phyloP scores from a whole-genome alignment of 2,888 invertebrate genomes.

The Perdita meconis region DNA sequence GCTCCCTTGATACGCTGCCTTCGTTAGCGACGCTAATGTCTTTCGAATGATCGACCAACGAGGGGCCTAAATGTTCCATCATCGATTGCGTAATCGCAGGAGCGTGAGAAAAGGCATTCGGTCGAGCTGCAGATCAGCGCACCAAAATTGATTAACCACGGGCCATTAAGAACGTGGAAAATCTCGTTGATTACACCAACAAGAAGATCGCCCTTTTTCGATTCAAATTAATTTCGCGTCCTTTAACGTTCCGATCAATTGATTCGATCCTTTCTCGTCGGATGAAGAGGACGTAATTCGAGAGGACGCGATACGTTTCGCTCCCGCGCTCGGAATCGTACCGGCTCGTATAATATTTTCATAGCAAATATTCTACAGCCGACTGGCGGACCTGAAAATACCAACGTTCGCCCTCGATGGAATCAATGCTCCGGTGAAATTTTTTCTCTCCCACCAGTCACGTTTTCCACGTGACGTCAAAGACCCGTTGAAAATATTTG shows the following conservation, averaged over 20 bases:
- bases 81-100: not conserved
- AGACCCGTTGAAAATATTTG: conserved; percentile 34
- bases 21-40: conserved; percentile 29
- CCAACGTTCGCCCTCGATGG: conserved; percentile 14
- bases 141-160: not conserved
- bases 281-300: not conserved
- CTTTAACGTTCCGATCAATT: conserved; percentile 1
- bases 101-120: not conserved
- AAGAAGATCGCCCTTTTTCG: not conserved
- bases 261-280: conserved; percentile 1
- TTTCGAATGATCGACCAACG: conserved; percentile 25
- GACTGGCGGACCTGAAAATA: not conserved
- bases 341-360: conserved; percentile 38
- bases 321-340: not conserved
- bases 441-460: not conserved
- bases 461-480: not conserved
- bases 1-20: not conserved
- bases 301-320: not conserved
- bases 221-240: not conserved
- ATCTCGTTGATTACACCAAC: too few relatives aligned
- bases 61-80: not conserved
- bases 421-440: conserved; percentile 34
- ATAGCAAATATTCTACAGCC: conserved; percentile 35
- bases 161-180: not conserved
- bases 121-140: not conserved